Conservation (phyloP, 2,888 invertebrate genomes). For the Andrena camellia region DNA sequence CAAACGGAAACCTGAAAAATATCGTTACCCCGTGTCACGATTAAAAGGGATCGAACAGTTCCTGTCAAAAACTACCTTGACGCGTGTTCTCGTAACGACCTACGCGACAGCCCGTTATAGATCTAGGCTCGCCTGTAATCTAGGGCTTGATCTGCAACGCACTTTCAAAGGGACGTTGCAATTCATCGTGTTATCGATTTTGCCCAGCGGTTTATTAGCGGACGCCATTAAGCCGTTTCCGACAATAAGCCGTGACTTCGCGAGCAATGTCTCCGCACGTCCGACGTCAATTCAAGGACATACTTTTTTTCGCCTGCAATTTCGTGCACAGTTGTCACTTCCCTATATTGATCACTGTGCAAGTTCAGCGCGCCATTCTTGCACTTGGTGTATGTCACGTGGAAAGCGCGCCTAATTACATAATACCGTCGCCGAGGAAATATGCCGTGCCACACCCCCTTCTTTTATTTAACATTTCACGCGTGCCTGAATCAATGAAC, state of each 20-base stretch:
- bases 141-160: conserved; percentile 18
- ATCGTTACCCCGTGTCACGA: conserved; percentile 43
- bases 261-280: neutral
- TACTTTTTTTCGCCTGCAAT: conserved; percentile 46
- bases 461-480: conserved; percentile 33
- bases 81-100: neutral
- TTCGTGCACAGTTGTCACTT: conserved; percentile 56
- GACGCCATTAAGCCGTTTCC: conserved; percentile 65
- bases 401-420: conserved; percentile 78
- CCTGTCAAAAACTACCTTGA: conserved; percentile 21
- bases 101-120: neutral
- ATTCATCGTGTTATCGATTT: conserved; percentile 65
- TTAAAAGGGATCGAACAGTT: conserved; percentile 7
- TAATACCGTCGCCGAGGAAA: conserved; percentile 70
- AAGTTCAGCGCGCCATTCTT: conserved; percentile 70
- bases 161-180: conserved; percentile 7
- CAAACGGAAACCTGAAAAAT: neutral
- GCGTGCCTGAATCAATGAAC: neutral
- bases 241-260: conserved; percentile 26
- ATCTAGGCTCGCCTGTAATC: neutral
- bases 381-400: conserved; percentile 73
- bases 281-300: conserved; percentile 50
- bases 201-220: conserved; percentile 46
- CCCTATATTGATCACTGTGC: conserved; percentile 71
- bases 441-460: conserved; percentile 78